A percentile compares a stretch with the other conserved stretches of the same genome.
Conservation (phyloP, 2,797 vertebrate genomes). For the Sebastes minor region DNA sequence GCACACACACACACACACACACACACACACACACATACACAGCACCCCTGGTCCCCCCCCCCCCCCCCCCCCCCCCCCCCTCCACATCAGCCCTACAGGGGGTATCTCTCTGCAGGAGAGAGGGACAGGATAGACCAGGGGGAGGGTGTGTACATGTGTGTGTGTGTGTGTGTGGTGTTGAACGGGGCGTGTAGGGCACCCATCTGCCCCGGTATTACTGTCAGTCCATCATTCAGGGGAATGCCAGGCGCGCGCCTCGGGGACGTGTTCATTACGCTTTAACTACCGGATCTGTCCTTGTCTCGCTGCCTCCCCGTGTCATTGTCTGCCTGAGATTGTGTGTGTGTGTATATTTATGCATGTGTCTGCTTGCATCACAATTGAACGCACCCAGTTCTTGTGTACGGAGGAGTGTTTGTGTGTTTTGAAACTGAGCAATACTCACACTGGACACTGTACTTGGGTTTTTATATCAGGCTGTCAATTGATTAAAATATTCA, state of each 20-base stretch:
- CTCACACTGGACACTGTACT: constrained; percentile 5
- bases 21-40: constrained; percentile 33
- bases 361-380: constrained; percentile 69
- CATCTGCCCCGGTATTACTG: constrained; percentile 83
- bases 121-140: constrained; percentile 66
- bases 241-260: constrained; percentile 75
- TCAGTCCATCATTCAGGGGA: constrained; percentile 85
- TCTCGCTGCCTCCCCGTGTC: constrained; percentile 74
- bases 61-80: neutral
- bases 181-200: constrained; percentile 76
- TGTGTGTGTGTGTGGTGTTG: constrained; percentile 61
- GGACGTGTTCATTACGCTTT: constrained; percentile 85
- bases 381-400: constrained; percentile 38
- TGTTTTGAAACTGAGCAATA: constrained; percentile 24
- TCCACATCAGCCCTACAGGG: constrained; percentile 75
- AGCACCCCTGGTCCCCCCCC: constrained; percentile 52
- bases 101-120: constrained; percentile 68
- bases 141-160: constrained; percentile 48
- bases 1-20: constrained; percentile 45
- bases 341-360: constrained; percentile 67
- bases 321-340: constrained; percentile 76
- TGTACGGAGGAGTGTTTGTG: neutral
- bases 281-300: constrained; percentile 84
- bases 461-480: neutral
- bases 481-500: too few relatives aligned